Conservation (phyloP, 2,113 vertebrate species). For the Calidris pygmaea region DNA sequence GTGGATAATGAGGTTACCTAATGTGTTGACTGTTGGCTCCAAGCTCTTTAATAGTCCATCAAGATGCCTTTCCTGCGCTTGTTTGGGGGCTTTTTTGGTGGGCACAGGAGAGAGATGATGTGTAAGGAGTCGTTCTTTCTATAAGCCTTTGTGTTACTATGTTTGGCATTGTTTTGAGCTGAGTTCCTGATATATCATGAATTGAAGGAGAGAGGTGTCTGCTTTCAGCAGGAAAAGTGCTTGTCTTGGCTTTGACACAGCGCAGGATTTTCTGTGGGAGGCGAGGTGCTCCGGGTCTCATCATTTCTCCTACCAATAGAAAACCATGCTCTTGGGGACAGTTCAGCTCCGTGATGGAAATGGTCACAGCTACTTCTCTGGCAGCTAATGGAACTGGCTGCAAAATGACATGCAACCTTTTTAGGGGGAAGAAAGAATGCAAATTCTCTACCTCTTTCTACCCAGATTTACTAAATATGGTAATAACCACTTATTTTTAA, state of each 20-base stretch:
- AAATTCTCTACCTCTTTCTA: neutral
- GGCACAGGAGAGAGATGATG: neutral
- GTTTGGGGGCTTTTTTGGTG: neutral
- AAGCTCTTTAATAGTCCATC: slow-evolving; percentile 6
- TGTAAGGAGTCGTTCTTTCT: neutral
- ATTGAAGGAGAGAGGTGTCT: neutral
- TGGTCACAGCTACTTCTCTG: neutral
- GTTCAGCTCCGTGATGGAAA: neutral
- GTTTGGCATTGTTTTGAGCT: neutral
- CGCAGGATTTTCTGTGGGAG: neutral
- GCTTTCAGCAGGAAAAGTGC: neutral
- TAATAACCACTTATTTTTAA: neutral
- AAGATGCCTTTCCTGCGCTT: slow-evolving; percentile 16
- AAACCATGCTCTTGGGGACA: neutral
- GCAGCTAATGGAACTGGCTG: neutral
- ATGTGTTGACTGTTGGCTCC: slow-evolving; percentile 44
- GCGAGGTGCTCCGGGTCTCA: neutral
- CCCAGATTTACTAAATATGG: neutral
- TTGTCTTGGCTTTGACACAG: neutral
- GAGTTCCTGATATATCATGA: neutral
- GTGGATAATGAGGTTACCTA: slow-evolving; percentile 56
- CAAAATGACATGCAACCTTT: neutral
- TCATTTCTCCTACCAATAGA: neutral
- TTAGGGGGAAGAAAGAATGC: neutral
- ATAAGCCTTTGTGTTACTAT: neutral